Percentiles rank a stretch among this genome's conserved stretches.
Conservation (phyloP, 2,888 invertebrate genomes). For the Ypsolopha scabrella region DNA sequence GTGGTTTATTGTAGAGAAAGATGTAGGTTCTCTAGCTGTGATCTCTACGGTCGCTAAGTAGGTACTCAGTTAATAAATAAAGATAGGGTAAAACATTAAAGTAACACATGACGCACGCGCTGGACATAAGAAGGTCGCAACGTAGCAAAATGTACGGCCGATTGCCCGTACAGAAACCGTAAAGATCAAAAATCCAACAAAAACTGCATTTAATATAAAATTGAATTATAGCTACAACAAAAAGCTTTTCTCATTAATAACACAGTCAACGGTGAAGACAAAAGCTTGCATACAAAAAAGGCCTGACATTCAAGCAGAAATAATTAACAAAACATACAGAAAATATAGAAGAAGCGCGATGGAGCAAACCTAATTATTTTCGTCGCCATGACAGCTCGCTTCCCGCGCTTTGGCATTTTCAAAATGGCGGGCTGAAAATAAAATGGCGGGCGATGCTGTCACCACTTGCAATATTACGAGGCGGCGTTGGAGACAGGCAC, state of each 20-base stretch:
- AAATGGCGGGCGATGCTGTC: slow-evolving; percentile 18
- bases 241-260: background rate
- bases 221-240: background rate
- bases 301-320: slow-evolving; percentile 40
- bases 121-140: too few species aligned
- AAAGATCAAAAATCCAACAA: too few species aligned
- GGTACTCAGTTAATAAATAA: too few species aligned
- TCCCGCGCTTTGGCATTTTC: slow-evolving; percentile 46
- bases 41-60: too few species aligned
- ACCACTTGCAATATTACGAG: slow-evolving; percentile 55
- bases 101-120: too few species aligned
- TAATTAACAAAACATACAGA: slow-evolving; percentile 65
- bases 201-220: too few species aligned
- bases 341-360: slow-evolving; percentile 48
- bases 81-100: too few species aligned
- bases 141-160: too few species aligned
- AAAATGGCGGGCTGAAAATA: slow-evolving; percentile 36
- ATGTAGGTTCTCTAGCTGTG: too few species aligned
- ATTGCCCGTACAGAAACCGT: too few species aligned
- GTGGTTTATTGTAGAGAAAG: too few species aligned
- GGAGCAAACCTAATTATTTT: slow-evolving; percentile 63
- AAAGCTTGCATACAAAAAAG: slow-evolving; percentile 18
- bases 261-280: background rate
- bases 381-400: slow-evolving; percentile 55
- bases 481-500: slow-evolving; percentile 47